Conservation (phyloP, 2,113 vertebrate species). For the Leptosomus discolor region DNA sequence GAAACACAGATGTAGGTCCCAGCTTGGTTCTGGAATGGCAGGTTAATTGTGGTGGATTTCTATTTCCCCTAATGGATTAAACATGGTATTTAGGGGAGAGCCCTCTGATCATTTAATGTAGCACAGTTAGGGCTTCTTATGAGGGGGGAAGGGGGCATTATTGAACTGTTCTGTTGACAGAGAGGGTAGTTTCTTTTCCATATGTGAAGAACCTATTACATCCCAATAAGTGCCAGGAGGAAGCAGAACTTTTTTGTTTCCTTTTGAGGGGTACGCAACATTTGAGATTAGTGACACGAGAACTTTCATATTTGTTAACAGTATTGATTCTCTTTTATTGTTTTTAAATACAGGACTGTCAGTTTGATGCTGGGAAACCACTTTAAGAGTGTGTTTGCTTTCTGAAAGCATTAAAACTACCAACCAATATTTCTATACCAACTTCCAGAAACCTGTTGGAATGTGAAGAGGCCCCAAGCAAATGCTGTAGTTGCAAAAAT, state of each 20-base stretch:
- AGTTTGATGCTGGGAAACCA: background rate
- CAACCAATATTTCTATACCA: background rate
- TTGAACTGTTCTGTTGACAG: background rate
- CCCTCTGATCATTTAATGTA: background rate
- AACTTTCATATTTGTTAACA: background rate
- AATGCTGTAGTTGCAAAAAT: background rate
- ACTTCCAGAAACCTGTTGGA: background rate
- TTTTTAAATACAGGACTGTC: background rate
- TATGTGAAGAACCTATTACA: background rate
- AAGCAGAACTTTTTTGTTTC: background rate
- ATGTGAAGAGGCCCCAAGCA: background rate
- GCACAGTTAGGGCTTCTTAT: background rate
- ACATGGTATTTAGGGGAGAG: background rate
- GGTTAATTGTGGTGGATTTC: background rate
- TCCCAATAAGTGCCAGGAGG: background rate
- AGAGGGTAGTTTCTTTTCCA: background rate
- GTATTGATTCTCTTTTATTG: background rate
- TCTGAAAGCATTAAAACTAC: background rate
- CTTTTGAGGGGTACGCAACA: background rate
- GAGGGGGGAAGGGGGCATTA: background rate
- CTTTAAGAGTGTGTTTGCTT: background rate
- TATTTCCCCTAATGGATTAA: background rate
- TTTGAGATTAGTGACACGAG: background rate
- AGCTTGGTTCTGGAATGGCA: background rate
- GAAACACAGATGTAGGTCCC: background rate